Base-by-base conservation (phyloP, 2,888 invertebrate species). In the Alcis repandata region DNA sequence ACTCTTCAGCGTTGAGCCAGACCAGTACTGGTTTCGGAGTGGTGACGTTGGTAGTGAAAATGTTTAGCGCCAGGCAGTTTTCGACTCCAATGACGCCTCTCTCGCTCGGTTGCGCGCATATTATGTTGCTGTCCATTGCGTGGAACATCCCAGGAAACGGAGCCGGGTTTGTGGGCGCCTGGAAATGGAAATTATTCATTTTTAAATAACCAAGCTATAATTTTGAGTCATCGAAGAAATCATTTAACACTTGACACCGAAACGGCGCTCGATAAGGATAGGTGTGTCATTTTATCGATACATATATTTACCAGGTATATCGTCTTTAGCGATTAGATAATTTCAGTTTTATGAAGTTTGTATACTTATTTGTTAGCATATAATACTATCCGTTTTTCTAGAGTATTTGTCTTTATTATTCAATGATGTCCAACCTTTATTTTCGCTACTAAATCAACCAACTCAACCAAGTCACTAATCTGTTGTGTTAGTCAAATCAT, bases 1-100 rank as follows among this genome's bases (percentile, higher is more conserved):
- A 91, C 36, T 89, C 88, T 71, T 91, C 86, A 7, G 90, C 86
- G 59, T 88, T 84, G 0, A 93, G 79, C 87, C 88, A 90, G 1
- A 93, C 90, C 9, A 92, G 48, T 1, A 92, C 90, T 8, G 93
- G 91, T 72, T 87, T 88, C 0, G 78, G 72, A 0, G 75, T 76
- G 1, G 83, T 85, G 0, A 79, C 65, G 63, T 87, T 84, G 40
- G 77, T 85, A 9, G 92, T 90, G 62, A 83, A 87, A 20, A 93
- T 77, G 69, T 77, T 87, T 1, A 93, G 77, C 0, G 82, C 86
- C 0, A 93, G 78, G 59, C 93, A 93, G 77, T 93, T 83, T 74
- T 93, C 93, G 0, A 77, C 76, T 2, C 92, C 92, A 1, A 89
- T 76, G 3, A 89, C 74, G 0, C 92, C 92, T 22, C 81, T 68